Evolutionary conservation across 2,113 vertebrate genomes (phyloP).

Genomic region (Corapipo altera): DNA sequence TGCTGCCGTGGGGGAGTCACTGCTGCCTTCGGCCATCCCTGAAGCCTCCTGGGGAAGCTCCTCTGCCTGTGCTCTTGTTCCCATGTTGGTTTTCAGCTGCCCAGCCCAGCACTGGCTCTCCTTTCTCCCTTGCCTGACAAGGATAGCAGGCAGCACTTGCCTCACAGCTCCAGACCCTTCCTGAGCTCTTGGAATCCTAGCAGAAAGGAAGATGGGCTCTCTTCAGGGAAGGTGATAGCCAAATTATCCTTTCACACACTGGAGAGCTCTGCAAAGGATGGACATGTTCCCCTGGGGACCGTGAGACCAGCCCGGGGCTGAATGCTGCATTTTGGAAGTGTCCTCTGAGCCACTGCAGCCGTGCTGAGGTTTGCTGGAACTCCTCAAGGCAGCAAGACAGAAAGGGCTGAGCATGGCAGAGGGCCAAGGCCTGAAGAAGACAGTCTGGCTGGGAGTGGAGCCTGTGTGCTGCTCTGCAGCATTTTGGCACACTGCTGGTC

Average conservation of each 20-base stretch:
- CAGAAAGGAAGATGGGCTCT: neutral
- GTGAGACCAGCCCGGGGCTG: neutral
- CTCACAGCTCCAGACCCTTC: neutral
- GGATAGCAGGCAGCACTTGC: neutral
- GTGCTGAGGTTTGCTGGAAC: neutral
- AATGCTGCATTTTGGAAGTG: neutral
- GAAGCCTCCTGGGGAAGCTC: neutral
- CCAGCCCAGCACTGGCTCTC: neutral
- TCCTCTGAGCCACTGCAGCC: neutral
- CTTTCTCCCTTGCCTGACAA: neutral
- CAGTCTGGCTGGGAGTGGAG: neutral
- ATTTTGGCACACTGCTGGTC: fast-evolving
- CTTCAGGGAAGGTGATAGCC: neutral
- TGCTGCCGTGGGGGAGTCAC: neutral
- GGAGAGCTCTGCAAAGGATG: neutral
- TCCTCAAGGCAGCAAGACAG: neutral
- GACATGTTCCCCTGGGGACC: neutral
- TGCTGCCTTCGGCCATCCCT: neutral
- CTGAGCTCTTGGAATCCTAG: neutral
- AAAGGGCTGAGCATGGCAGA: neutral
- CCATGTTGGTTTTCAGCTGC: neutral
- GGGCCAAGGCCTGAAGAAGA: neutral
- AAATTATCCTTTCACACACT: neutral
- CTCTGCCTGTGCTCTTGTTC: neutral
- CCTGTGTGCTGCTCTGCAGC: neutral